These are phyloP conservation scores for Formica aserva DNA, from an alignment of 2,888 invertebrate genomes.

Conservation along the genomic window DNA sequence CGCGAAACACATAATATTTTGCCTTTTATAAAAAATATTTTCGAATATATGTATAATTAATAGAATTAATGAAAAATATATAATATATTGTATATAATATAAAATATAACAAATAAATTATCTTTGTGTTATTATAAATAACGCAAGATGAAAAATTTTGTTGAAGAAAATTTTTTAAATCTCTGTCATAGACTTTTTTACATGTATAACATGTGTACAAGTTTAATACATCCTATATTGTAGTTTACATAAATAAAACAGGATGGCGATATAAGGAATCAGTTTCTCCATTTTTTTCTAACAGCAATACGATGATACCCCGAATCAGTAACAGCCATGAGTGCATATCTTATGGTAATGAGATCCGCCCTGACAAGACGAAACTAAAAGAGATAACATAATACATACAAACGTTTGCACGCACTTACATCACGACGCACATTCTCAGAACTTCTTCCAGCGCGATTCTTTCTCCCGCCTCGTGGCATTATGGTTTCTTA, in stretches of 20 bases:
- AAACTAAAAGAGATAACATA: constrained; percentile 65
- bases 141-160: not conserved
- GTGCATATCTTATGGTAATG: constrained; percentile 60
- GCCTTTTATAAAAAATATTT: not conserved
- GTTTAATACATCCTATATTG: too few relatives aligned
- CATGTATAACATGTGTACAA: not conserved
- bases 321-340: constrained; percentile 18
- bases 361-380: constrained; percentile 59
- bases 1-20: not conserved
- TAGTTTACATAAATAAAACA: not conserved
- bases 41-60: not conserved
- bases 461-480: constrained; percentile 59
- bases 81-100: not conserved
- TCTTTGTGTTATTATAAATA: not conserved
- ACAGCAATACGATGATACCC: not conserved
- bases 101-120: not conserved
- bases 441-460: constrained; percentile 72
- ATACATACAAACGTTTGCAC: constrained; percentile 59
- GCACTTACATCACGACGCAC: constrained; percentile 68
- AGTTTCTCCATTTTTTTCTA: not conserved
- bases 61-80: not conserved
- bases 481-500: constrained; percentile 53
- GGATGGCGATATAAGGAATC: not conserved
- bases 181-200: not conserved
- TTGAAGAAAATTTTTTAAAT: not conserved